phyloP scores from a whole-genome alignment of 2,113 vertebrate species.

The Lota lota region DNA sequence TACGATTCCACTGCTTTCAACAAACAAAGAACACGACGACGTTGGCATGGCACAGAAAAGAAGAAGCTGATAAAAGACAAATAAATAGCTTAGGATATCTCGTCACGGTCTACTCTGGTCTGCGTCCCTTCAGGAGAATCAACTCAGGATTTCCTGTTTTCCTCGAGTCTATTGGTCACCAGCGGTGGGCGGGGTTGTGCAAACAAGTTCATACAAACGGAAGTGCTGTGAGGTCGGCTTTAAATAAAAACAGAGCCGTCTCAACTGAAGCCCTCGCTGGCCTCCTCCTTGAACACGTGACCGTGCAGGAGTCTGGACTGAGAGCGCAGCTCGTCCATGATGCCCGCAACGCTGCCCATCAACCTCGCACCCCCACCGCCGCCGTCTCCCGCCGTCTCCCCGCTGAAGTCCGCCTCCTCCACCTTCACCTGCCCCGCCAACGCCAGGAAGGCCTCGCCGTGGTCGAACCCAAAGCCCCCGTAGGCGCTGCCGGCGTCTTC shows the following conservation, averaged over 20 bases:
- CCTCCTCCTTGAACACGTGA: conserved; percentile 66
- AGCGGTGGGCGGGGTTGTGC: too few relatives aligned
- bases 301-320: conserved; percentile 29
- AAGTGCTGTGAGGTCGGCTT: not conserved
- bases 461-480: conserved; percentile 49
- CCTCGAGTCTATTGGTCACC: too few relatives aligned
- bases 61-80: too few relatives aligned
- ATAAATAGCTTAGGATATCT: too few relatives aligned
- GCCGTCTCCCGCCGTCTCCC: conserved; percentile 50
- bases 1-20: not conserved
- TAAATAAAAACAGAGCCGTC: not conserved
- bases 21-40: too few relatives aligned
- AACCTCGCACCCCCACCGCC: conserved; percentile 36
- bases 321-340: conserved; percentile 44
- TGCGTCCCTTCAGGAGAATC: too few relatives aligned
- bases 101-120: too few relatives aligned
- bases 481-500: conserved; percentile 38
- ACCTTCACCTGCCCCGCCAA: conserved; percentile 65
- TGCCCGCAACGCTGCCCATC: conserved; percentile 51
- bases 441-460: conserved; percentile 49
- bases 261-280: conserved; percentile 47
- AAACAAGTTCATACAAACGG: not conserved
- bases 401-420: conserved; percentile 66
- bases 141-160: too few relatives aligned
- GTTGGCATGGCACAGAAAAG: too few relatives aligned